Evolutionary conservation across 2,888 invertebrate genomes (phyloP), one percentile per base, ranked within the genome.

Genomic region (Orchesellides sinensis): DNA sequence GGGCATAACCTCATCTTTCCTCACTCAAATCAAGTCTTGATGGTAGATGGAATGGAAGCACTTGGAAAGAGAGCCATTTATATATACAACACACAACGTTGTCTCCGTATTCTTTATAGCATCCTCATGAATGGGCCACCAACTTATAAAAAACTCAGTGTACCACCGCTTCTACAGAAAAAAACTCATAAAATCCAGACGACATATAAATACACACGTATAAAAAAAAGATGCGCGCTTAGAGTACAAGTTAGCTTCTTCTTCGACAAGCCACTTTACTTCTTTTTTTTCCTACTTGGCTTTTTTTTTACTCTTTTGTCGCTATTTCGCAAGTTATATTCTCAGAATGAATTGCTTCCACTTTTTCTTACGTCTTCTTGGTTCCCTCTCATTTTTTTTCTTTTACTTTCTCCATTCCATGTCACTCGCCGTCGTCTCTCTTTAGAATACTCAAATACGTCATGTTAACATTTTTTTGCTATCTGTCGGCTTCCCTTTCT

Each of bases 131-230:
- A n/a, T n/a, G n/a, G n/a, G n/a, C n/a, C n/a, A n/a, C n/a, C n/a
- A n/a, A n/a, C n/a, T n/a, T n/a, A n/a, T n/a, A n/a, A 10, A 17
- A 52, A 21, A 52, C 12, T 52, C 56, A 12, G 56, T 27, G 8
- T 5, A 25, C 12, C n/a, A n/a, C 40, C 40, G 40, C 40, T 52
- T 23, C 19, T 52, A n/a, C n/a, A 45, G 21, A 45, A 61, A 63
- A 78, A 77, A 78, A 78, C 61, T 69, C 69, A 78, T 78, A 78
- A 78, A 78, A 77, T 74, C 74, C 27, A 17, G 45, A 49, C 35
- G 35, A 56, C 45, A 27, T n/a, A 25, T 27, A 10, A 29, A 14
- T 52, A 32, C 10, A 32, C 6, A 5, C 32, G 32, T 10, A 32
- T 25, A 2, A n/a, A 25, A 19, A 23, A 56, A 56, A 49, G 49